Base-by-base conservation (phyloP, 1,140 invertebrate genomes). In the Drosophila lacteicornis region DNA sequence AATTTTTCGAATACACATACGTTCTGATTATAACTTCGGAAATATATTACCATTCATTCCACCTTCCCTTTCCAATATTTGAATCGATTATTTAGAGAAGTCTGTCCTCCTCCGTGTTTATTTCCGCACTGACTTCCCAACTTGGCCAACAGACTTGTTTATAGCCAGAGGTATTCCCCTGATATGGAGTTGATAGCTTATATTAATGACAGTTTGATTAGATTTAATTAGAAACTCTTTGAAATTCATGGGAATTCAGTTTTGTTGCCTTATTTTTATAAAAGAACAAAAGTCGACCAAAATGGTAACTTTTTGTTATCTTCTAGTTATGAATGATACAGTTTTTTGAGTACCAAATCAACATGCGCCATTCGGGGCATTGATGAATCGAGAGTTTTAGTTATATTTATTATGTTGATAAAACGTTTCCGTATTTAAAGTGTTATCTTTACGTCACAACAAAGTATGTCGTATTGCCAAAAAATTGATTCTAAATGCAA, bases 191-290 rank as follows among this genome's bases (percentile, higher is more conserved):
- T 51, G 60, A 45, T 66, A 58, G 30, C 60, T 30, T 42, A 46
- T 77, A 59, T 49, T 67, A 55, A 76, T 76, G 75, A 59, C 47
- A 76, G 27, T 47, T 51, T 45, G 75, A 77, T 77, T 68, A 77
- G 74, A 77, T 59, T 75, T 76, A 62, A 57, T 46, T 53, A 38
- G 42, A 77, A 77, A 60, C 59, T 67, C 38, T 11, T 19, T 15
- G 36, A 51, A 76, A 66, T 75, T 66, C 55, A 46, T 36, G 36
- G 19, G 49, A 67, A 59, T 46, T 55, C 19, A 4, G 55, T 59
- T 22, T 50, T 50, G 22, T 38, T 73, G 33, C 1, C 38, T 40
- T 50, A 15, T 57, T 49, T 19, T 33, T 33, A 22, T 42, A 22
- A 30, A 57, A 45, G 13, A 45, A 9, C 51, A 42, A 51, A 67